Percentiles rank a stretch among this genome's conserved stretches.
phyloP scores from a whole-genome alignment of 2,113 vertebrate genomes.

The Phocoena phocoena region DNA sequence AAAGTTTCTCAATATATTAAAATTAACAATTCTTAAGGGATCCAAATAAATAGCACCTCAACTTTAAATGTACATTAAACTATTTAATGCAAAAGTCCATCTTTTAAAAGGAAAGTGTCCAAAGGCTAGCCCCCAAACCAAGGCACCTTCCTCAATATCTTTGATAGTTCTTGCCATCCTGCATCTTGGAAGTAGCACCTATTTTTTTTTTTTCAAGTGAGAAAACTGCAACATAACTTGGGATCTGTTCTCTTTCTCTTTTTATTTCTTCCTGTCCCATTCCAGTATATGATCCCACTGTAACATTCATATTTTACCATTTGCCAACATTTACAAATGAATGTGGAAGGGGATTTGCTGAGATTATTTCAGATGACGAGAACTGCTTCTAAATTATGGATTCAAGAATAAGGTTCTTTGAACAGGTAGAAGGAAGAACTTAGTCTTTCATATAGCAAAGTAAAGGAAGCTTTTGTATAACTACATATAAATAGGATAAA shows the following conservation, averaged over 20 bases:
- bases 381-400: neutral
- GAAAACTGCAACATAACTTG: neutral
- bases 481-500: neutral
- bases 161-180: neutral
- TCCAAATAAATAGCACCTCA: neutral
- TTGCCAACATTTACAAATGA: neutral
- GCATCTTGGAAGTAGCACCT: neutral
- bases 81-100: neutral
- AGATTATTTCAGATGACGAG: neutral
- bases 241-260: neutral
- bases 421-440: neutral
- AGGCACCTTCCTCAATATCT: neutral
- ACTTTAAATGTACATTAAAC: neutral
- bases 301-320: neutral
- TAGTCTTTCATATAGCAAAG: neutral
- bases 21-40: neutral
- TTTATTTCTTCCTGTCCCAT: neutral
- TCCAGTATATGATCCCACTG: neutral
- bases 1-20: neutral
- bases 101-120: neutral
- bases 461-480: neutral
- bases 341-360: neutral
- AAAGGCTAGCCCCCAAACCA: neutral
- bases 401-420: neutral
- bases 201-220: neutral